Evolutionary conservation across 2,797 vertebrate genomes (phyloP).

Genomic region (Dipus sagitta): DNA sequence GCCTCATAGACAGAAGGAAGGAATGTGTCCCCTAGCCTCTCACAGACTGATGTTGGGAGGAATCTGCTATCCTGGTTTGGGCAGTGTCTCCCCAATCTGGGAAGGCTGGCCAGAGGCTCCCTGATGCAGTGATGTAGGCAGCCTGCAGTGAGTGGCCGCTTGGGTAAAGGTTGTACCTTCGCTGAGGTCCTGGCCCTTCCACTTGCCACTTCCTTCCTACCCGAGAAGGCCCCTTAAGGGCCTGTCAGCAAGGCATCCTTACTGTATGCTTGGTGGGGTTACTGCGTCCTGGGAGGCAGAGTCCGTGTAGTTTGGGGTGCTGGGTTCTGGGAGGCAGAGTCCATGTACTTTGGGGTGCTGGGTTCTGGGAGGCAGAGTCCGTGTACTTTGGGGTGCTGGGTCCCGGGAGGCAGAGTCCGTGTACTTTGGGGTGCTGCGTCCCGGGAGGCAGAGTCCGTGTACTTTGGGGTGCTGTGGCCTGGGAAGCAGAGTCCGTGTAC

Average conservation of each 20-base stretch:
- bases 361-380: no score
- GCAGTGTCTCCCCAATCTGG: neutral
- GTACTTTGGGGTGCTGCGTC: neutral
- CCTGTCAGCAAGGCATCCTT: neutral
- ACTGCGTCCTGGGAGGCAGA: neutral
- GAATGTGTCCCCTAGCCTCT: neutral
- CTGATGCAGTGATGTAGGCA: neutral
- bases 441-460: neutral
- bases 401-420: no score
- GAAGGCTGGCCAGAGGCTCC: constrained; percentile 38
- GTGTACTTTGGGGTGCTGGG: neutral
- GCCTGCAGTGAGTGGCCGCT: neutral
- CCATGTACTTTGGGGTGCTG: neutral
- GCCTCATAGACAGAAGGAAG: neutral
- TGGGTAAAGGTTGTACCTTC: neutral
- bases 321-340: neutral
- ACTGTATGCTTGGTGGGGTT: neutral
- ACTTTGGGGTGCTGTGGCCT: neutral
- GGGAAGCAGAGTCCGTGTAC: no score
- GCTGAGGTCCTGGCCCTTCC: neutral
- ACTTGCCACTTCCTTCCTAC: neutral
- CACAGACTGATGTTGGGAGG: neutral
- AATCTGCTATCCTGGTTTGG: neutral
- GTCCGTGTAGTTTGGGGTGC: no score
- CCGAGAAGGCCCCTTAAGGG: neutral